Base-by-base conservation (phyloP, 2,888 invertebrate species). In the Lasius fuliginosus region DNA sequence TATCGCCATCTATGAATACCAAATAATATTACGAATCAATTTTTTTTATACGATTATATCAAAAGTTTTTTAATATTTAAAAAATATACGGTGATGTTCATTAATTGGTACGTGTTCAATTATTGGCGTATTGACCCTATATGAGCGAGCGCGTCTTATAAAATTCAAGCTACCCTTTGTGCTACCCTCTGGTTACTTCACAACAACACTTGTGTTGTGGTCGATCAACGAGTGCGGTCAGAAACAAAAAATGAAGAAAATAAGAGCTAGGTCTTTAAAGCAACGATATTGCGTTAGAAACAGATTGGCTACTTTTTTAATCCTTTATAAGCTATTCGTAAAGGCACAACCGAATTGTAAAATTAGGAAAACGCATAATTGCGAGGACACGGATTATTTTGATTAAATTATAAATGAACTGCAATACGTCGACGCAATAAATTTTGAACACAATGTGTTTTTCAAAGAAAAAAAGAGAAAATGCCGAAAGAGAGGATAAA, bases 121-220 rank as follows among this genome's bases (percentile, higher is more conserved):
- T 23, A 23, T 23, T 23, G 23, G 23, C 23, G 23, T 23, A 23
- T 23, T 23, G 23, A 23, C 0, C 23, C n/a, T 42, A 12, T 42
- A 12, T n/a, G 27, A 9, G 4, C 27, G n/a, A 65, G 69, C 42
- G 30, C 12, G 23, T 6, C 42, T n/a, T 77, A 42, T 36, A 8
- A 77, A 64, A 68, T 76, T 77, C 30, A 56, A 40, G 27, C 23
- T 27, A 68, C 40, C 0, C 30, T 77, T 49, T 56, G 27, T 58
- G 3, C 53, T n/a, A n/a, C n/a, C 0, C 46, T 8, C 40, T 56
- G n/a, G 3, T 9, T 6, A 36, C 23, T 40, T 77, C 68, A 33
- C 56, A 69, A 68, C 33, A 11, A 77, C 30, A 58, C 30, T 56
- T 56, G 30, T 56, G 9, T 23, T 23, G 23, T 23, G 23, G 23